A percentile compares a stretch with the other conserved stretches of the same genome.
Evolutionary conservation across 2,113 vertebrate genomes (phyloP).

Genomic region (Desmodus rotundus): DNA sequence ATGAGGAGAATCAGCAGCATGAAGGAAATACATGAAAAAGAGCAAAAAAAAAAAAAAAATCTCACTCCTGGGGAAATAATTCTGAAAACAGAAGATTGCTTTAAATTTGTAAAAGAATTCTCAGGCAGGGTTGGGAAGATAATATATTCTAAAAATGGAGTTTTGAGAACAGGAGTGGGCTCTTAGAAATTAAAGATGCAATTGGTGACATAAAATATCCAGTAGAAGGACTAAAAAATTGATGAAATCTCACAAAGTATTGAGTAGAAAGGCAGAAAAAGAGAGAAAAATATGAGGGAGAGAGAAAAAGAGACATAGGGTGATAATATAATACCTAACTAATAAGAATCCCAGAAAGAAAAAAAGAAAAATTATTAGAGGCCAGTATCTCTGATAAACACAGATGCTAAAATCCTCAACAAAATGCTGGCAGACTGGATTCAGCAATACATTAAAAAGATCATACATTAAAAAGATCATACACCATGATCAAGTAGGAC

Average conservation of each 20-base stretch:
- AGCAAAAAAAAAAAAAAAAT: neutral
- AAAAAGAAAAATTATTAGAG: neutral
- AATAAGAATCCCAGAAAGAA: neutral
- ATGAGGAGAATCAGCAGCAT: neutral
- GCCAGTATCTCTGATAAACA: no score
- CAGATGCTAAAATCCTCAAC: no score
- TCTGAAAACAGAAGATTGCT: neutral
- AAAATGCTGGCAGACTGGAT: no score
- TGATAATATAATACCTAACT: neutral
- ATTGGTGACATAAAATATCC: neutral
- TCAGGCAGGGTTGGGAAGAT: neutral
- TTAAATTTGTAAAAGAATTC: neutral
- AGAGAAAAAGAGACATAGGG: neutral
- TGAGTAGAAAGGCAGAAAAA: neutral
- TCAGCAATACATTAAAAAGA: no score
- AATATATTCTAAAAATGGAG: neutral
- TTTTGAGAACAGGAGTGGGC: neutral
- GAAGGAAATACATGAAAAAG: neutral
- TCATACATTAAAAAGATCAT: no score
- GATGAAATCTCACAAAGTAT: neutral
- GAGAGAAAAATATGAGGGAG: neutral
- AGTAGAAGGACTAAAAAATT: neutral
- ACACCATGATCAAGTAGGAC: no score
- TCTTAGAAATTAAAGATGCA: constrained; percentile 20
- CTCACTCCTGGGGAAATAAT: neutral